phyloP scores from a whole-genome alignment of 2,113 vertebrate species.

The Leptocoma aspasia region DNA sequence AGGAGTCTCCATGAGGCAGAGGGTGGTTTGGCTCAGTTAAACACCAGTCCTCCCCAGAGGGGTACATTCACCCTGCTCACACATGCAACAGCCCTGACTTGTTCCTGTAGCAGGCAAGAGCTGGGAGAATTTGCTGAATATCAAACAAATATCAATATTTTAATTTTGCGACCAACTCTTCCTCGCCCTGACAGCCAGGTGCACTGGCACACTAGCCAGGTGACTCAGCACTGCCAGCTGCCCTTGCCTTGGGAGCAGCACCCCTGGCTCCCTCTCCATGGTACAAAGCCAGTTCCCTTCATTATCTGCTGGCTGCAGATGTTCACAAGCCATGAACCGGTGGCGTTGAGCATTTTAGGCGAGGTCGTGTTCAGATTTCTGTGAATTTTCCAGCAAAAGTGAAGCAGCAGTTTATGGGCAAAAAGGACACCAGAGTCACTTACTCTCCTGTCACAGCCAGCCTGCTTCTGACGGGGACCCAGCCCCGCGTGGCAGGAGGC shows the following conservation, averaged over 20 bases:
- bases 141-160: background rate
- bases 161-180: background rate
- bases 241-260: background rate
- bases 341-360: accelerated
- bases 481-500: background rate
- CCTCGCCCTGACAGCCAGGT: background rate
- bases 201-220: background rate
- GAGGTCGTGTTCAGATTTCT: background rate
- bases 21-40: background rate
- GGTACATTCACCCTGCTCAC: background rate
- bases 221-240: background rate
- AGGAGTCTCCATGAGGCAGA: background rate
- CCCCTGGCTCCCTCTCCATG: background rate
- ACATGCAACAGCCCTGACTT: background rate
- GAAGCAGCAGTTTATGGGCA: background rate
- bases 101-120: background rate
- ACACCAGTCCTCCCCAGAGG: background rate
- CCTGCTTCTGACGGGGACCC: background rate
- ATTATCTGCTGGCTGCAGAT: background rate
- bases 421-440: background rate
- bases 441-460: background rate
- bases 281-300: background rate
- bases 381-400: background rate
- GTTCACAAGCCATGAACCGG: background rate
- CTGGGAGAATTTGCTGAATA: background rate